Conservation (phyloP, 2,888 invertebrate species). For the Peribatodes rhomboidaria region DNA sequence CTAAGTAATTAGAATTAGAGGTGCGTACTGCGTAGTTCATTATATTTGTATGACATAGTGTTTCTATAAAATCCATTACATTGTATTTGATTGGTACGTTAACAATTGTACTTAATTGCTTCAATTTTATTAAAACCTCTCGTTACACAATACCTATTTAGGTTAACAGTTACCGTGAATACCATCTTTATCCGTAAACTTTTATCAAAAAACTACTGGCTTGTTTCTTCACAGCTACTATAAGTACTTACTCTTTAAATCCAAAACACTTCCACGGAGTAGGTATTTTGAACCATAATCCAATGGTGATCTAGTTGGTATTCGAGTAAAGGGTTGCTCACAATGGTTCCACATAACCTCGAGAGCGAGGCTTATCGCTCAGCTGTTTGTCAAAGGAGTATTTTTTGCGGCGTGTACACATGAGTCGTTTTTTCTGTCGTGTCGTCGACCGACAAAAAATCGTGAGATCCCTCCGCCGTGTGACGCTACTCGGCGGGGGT, state of each 20-base stretch:
- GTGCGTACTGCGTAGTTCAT: too few species aligned
- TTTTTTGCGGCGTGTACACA: conserved; percentile 67
- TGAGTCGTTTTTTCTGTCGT: conserved; percentile 63
- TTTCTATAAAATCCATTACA: too few species aligned
- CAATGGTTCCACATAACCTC: conserved; percentile 36
- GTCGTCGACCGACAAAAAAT: conserved; percentile 71
- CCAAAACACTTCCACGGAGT: not conserved
- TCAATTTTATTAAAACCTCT: too few species aligned
- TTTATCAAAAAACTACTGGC: too few species aligned
- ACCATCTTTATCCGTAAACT: too few species aligned
- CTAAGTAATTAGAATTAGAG: too few species aligned
- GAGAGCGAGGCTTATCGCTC: conserved; percentile 59
- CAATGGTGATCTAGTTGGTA: conserved; percentile 26
- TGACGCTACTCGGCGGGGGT: conserved; percentile 74
- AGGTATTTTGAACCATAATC: conserved; percentile 19
- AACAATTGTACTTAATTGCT: too few species aligned
- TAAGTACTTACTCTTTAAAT: not conserved
- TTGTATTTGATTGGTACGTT: too few species aligned
- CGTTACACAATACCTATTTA: too few species aligned
- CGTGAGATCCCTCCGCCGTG: conserved; percentile 63
- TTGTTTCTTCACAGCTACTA: too few species aligned
- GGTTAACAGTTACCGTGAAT: too few species aligned
- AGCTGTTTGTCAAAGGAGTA: conserved; percentile 73
- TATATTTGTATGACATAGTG: too few species aligned
- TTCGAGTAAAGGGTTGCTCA: conserved; percentile 42